phyloP scores from a whole-genome alignment of 2,888 invertebrate species.

The Bombylius discolor region DNA sequence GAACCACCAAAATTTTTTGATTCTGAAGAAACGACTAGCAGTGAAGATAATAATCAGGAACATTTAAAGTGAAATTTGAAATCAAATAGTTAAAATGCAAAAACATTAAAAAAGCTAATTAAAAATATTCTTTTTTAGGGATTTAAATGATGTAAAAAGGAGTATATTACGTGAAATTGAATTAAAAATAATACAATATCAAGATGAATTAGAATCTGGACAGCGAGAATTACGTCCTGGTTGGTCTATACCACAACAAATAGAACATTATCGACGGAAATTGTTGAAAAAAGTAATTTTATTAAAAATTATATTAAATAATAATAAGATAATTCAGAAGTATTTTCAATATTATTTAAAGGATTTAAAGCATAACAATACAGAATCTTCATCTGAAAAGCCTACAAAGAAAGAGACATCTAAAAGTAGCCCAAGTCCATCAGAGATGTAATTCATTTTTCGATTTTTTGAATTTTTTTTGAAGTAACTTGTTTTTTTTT shows the following conservation, averaged over 20 bases:
- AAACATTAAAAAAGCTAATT: too few relatives aligned
- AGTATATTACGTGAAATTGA: slow-evolving; percentile 80
- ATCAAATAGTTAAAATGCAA: not conserved
- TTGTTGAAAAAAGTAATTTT: slow-evolving; percentile 63
- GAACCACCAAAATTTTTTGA: slow-evolving; percentile 33
- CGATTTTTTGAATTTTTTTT: too few relatives aligned
- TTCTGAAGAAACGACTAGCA: slow-evolving; percentile 26
- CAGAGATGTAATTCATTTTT: slow-evolving; percentile 12
- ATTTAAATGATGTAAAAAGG: slow-evolving; percentile 55
- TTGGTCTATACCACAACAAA: slow-evolving; percentile 67
- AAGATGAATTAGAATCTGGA: slow-evolving; percentile 89
- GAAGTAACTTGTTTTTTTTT: not conserved
- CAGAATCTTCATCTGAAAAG: slow-evolving; percentile 21
- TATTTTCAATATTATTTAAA: slow-evolving; percentile 1
- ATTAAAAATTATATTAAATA: not conserved
- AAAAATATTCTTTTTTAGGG: slow-evolving; percentile 26
- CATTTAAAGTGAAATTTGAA: not conserved
- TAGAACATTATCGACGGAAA: slow-evolving; percentile 81
- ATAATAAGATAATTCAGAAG: not conserved
- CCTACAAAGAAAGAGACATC: slow-evolving; percentile 15
- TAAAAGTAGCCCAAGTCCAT: slow-evolving; percentile 21
- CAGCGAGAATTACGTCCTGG: slow-evolving; percentile 56
- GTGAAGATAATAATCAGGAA: slow-evolving; percentile 6
- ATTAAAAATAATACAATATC: slow-evolving; percentile 87
- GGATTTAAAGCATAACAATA: slow-evolving; percentile 10